Percentiles rank a stretch among this genome's conserved stretches.
Evolutionary conservation across 2,888 invertebrate genomes (phyloP).

Genomic region (Drosophila mimica): DNA sequence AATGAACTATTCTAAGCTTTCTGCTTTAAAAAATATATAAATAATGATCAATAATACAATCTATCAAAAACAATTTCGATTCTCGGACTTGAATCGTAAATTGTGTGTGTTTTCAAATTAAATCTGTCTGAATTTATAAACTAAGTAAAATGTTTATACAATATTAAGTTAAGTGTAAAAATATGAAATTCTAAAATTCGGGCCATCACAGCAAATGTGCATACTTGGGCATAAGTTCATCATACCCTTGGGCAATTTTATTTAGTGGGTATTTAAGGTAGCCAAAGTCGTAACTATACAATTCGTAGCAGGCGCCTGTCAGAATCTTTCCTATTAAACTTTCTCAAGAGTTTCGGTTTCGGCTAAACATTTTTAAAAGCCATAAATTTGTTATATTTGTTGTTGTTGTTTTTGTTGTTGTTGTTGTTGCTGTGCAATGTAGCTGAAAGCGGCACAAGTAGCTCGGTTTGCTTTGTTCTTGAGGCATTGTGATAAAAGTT

Average conservation of each 20-base stretch:
- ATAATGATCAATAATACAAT: not conserved
- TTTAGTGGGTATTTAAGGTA: not conserved
- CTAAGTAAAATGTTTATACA: not conserved
- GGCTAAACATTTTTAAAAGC: conserved; percentile 67
- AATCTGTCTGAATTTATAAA: not conserved
- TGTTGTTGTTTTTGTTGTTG: conserved; percentile 14
- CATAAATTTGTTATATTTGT: conserved; percentile 62
- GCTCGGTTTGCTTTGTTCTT: conserved; percentile 42
- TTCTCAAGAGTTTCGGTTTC: conserved; percentile 44
- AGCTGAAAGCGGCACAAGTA: conserved; percentile 67
- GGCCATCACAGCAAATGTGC: not conserved
- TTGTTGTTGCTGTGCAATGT: conserved; percentile 52
- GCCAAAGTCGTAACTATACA: conserved; percentile 5
- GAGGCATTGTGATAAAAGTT: conserved; percentile 1
- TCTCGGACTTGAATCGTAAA: not conserved
- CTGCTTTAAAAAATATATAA: not conserved
- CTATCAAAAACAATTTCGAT: not conserved
- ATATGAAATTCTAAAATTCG: no score
- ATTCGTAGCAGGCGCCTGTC: conserved; percentile 6
- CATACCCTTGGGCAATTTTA: not conserved
- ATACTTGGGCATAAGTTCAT: not conserved
- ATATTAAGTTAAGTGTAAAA: not conserved
- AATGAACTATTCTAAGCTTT: not conserved
- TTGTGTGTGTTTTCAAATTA: not conserved
- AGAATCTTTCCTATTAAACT: conserved; percentile 35